These are phyloP conservation scores for Hydrotaea cyrtoneurina DNA, from an alignment of 2,888 invertebrate genomes.

Conservation along the genomic window DNA sequence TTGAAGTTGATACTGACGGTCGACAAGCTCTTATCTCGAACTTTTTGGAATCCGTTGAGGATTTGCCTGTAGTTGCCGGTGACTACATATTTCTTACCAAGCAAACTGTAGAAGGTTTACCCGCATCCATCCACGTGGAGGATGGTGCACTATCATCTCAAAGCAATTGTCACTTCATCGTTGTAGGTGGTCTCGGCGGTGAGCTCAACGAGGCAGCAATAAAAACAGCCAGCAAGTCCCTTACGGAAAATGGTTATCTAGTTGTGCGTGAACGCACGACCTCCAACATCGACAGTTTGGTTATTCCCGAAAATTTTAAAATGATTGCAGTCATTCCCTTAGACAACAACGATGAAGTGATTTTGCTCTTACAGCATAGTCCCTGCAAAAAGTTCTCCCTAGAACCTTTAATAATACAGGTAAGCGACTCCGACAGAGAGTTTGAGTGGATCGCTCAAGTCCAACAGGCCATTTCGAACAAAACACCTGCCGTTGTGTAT, in stretches of 20 bases:
- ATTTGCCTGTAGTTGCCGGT: constrained; percentile 86
- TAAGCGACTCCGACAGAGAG: constrained; percentile 73
- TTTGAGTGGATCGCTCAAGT: constrained; percentile 77
- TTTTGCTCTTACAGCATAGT: constrained; percentile 76
- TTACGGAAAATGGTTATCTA: constrained; percentile 84
- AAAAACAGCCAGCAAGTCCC: constrained; percentile 81
- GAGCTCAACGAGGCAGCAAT: constrained; percentile 75
- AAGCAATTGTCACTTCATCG: constrained; percentile 76
- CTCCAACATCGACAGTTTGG: constrained; percentile 79
- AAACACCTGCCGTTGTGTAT: constrained; percentile 83
- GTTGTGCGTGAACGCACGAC: constrained; percentile 83
- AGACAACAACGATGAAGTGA: constrained; percentile 74
- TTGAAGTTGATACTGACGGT: constrained; percentile 83
- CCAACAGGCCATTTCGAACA: constrained; percentile 73
- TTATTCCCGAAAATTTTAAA: constrained; percentile 73
- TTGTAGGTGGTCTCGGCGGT: constrained; percentile 72
- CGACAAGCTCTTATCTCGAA: constrained; percentile 82
- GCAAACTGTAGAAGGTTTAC: constrained; percentile 77
- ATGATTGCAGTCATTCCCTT: constrained; percentile 74
- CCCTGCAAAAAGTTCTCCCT: constrained; percentile 67
- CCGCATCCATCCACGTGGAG: constrained; percentile 83
- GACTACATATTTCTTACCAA: constrained; percentile 83
- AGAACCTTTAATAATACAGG: constrained; percentile 71
- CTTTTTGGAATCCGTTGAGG: constrained; percentile 84
- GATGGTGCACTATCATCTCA: constrained; percentile 83